phyloP scores from a whole-genome alignment of 2,888 invertebrate species.

The Drosophila picticornis region DNA sequence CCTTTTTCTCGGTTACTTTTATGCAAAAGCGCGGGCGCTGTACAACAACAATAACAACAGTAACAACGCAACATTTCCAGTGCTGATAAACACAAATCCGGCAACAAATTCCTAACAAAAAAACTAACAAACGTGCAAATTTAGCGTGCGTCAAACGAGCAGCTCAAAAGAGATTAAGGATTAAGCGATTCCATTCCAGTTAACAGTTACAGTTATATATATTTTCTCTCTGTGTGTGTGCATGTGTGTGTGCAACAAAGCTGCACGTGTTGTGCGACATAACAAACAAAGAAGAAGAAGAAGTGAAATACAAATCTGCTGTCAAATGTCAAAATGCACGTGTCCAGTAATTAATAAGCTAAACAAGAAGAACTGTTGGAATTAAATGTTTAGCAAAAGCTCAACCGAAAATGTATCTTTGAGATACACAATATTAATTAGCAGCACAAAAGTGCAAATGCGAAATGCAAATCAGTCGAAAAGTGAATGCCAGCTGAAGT shows the following conservation, averaged over 20 bases:
- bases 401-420: conserved; percentile 20
- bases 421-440: conserved; percentile 24
- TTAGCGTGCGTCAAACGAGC: conserved; percentile 30
- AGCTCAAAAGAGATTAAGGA: conserved; percentile 47
- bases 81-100: conserved; percentile 26
- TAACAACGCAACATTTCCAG: conserved; percentile 7
- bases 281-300: conserved; percentile 10
- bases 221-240: not conserved
- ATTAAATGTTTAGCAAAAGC: not conserved
- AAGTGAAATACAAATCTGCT: conserved; percentile 28
- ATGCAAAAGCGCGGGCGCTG: conserved; percentile 8
- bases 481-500: conserved; percentile 51
- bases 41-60: conserved; percentile 10
- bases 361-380: conserved; percentile 14
- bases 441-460: conserved; percentile 50
- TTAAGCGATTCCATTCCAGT: conserved; percentile 25
- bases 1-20: conserved; percentile 17
- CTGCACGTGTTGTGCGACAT: conserved; percentile 16
- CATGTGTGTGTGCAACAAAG: conserved; percentile 11
- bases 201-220: conserved; percentile 10
- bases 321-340: conserved; percentile 63
- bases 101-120: conserved; percentile 12
- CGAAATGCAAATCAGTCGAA: conserved; percentile 63
- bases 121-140: conserved; percentile 26
- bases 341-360: conserved; percentile 68